These are phyloP conservation scores for Drosophila littoralis DNA, from an alignment of 1,140 invertebrate species.

Conservation along the genomic window DNA sequence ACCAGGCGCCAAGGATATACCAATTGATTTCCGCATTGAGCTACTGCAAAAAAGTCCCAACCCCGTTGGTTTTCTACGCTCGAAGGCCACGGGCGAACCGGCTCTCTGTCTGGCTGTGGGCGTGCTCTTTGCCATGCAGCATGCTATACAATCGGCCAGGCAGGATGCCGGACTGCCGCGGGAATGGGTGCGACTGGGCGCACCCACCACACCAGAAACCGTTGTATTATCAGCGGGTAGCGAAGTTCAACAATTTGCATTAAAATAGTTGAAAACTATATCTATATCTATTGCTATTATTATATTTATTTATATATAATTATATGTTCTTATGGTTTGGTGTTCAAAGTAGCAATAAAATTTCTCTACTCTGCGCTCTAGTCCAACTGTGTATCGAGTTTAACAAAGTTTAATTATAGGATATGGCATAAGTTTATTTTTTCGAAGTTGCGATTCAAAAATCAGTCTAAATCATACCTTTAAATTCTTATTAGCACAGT, in stretches of 20 bases:
- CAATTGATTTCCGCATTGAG: conserved; percentile 91
- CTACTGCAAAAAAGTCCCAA: conserved; percentile 90
- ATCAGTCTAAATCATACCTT: too few species aligned
- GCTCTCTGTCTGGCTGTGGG: conserved; percentile 88
- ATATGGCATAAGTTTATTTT: too few species aligned
- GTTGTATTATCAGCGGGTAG: conserved; percentile 73
- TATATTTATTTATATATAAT: background rate
- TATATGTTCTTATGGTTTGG: too few species aligned
- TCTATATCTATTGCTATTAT: background rate
- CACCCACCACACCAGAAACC: conserved; percentile 84
- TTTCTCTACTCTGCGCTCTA: too few species aligned
- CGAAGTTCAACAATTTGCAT: conserved; percentile 43
- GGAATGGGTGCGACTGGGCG: conserved; percentile 85
- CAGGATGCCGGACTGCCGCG: conserved; percentile 85
- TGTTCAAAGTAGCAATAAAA: too few species aligned
- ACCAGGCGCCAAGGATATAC: conserved; percentile 92
- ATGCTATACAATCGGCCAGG: conserved; percentile 89
- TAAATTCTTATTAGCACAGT: too few species aligned
- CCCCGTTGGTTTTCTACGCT: conserved; percentile 88
- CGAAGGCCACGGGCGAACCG: conserved; percentile 94
- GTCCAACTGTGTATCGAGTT: too few species aligned
- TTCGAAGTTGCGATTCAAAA: too few species aligned
- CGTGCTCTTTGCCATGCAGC: conserved; percentile 89
- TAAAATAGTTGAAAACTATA: conserved; percentile 30
- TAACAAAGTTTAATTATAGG: too few species aligned